Percentiles rank a stretch among this genome's conserved stretches.
Conservation (phyloP, 2,113 vertebrate genomes). For the Emydocephalus ijimae region DNA sequence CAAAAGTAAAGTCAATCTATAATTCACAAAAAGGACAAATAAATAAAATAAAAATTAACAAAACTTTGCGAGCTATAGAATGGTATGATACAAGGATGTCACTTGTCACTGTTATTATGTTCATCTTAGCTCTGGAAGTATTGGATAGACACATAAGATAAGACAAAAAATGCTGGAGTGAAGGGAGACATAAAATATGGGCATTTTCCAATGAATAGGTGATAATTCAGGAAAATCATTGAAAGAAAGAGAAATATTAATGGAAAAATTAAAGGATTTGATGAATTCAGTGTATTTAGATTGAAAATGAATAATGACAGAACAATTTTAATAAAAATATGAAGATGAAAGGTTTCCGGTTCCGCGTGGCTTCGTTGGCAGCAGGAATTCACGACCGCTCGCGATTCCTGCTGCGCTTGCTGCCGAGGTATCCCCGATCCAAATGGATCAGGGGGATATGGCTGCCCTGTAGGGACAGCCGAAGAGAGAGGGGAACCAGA, state of each 20-base stretch:
- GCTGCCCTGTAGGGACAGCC: no score
- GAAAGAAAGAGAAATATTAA: not conserved
- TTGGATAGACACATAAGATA: not conserved
- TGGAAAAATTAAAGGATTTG: not conserved
- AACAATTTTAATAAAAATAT: not conserved
- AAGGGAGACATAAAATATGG: not conserved
- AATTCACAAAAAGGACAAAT: not conserved
- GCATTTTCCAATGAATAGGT: not conserved
- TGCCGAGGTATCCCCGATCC: no score
- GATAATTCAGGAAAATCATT: not conserved
- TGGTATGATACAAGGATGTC: not conserved
- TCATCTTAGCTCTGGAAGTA: not conserved
- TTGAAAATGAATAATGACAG: not conserved
- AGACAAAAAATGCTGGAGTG: not conserved
- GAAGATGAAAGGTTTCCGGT: no score
- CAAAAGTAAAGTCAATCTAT: not conserved
- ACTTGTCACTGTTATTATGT: not conserved
- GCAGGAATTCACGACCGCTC: no score
- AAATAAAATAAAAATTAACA: not conserved
- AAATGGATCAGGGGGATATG: no score
- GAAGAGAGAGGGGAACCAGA: no score
- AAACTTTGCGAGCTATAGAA: not conserved
- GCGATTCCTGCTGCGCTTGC: no score
- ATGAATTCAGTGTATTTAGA: not conserved
- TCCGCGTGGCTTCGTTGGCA: no score